A percentile compares a stretch with the other conserved stretches of the same genome.
These are phyloP conservation scores for Chionoecetes opilio DNA, from an alignment of 1,140 invertebrate genomes.

Conservation along the genomic window DNA sequence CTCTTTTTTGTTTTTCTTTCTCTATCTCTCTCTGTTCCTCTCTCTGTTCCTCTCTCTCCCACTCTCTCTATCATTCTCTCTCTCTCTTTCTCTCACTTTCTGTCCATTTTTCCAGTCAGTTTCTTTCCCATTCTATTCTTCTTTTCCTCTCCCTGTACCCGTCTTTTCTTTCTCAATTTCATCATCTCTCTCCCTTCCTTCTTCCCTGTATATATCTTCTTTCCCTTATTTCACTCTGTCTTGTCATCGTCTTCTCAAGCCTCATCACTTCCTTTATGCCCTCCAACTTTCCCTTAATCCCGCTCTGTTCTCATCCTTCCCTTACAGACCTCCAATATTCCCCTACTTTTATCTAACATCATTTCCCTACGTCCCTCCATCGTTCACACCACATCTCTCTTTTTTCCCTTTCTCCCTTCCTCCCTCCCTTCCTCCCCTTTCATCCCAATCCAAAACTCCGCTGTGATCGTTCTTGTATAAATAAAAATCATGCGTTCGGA, in stretches of 20 bases:
- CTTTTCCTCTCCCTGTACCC: neutral
- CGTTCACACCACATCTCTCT: neutral
- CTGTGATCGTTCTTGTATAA: neutral
- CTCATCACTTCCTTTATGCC: no score
- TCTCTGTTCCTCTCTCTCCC: neutral
- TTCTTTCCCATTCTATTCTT: neutral
- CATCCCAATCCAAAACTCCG: neutral
- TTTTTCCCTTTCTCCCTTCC: neutral
- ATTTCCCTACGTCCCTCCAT: neutral
- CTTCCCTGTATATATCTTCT: neutral
- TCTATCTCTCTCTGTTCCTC: neutral
- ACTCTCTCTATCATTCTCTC: neutral
- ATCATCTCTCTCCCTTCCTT: neutral
- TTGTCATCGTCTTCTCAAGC: no score
- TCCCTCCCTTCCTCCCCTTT: neutral
- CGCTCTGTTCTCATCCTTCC: neutral
- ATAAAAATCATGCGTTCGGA: neutral
- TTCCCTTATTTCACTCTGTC: neutral
- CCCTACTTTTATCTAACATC: neutral
- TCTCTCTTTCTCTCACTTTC: neutral
- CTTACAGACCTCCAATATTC: neutral
- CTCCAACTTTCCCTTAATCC: neutral
- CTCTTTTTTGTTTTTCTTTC: neutral
- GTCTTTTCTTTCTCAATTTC: neutral
- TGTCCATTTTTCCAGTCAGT: neutral